Conservation (phyloP, 2,113 vertebrate genomes). For the Polyodon spathula region DNA sequence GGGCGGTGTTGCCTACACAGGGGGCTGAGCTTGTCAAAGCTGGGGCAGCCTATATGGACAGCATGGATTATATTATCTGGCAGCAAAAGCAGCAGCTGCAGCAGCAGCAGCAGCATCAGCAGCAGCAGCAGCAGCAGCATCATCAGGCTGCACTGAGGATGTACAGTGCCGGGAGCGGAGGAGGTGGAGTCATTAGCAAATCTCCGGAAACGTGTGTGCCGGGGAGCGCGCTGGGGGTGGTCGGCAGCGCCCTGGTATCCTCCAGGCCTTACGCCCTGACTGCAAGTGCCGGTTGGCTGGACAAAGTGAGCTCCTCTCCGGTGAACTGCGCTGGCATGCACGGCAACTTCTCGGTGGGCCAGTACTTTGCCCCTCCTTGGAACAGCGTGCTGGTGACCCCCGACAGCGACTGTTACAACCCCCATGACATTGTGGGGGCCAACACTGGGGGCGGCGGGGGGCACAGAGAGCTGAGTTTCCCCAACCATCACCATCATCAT, state of each 20-base stretch:
- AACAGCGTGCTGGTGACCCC: slow-evolving; percentile 95
- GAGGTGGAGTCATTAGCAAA: slow-evolving; percentile 71
- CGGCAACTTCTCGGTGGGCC: slow-evolving; percentile 82
- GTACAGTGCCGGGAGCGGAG: slow-evolving; percentile 76
- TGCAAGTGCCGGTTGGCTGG: slow-evolving; percentile 49
- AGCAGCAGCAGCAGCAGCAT: slow-evolving; percentile 66
- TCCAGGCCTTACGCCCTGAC: slow-evolving; percentile 66
- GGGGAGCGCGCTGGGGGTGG: slow-evolving; percentile 41
- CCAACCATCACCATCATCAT: slow-evolving; percentile 48
- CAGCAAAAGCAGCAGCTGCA: slow-evolving; percentile 81
- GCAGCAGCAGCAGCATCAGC: slow-evolving; percentile 64
- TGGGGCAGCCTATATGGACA: slow-evolving; percentile 67
- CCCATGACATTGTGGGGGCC: slow-evolving; percentile 70
- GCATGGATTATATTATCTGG: slow-evolving; percentile 85
- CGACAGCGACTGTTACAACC: slow-evolving; percentile 94
- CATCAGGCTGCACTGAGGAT: slow-evolving; percentile 74
- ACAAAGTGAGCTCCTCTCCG: slow-evolving; percentile 83
- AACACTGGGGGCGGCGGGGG: slow-evolving; percentile 45
- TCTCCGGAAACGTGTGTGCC: slow-evolving; percentile 72
- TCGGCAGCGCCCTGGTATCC: slow-evolving; percentile 43
- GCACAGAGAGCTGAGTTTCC: slow-evolving; percentile 69
- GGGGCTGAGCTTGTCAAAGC: slow-evolving; percentile 52
- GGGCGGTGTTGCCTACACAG: slow-evolving; percentile 54
- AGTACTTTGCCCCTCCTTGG: slow-evolving; percentile 87
- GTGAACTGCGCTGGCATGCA: slow-evolving; percentile 86